phyloP scores from a whole-genome alignment of 2,113 vertebrate species.

The Fukomys damarensis region DNA sequence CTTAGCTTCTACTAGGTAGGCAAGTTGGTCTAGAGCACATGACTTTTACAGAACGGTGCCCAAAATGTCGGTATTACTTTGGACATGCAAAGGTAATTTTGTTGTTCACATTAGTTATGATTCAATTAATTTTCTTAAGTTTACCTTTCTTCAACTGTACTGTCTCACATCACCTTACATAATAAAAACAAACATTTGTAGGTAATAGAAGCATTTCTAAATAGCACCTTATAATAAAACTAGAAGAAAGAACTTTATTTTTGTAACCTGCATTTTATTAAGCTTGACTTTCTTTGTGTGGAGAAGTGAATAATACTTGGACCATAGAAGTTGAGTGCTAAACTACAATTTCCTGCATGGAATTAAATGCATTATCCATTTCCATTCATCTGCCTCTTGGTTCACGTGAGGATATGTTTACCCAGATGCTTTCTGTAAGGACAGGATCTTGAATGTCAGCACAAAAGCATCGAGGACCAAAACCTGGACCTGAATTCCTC shows the following conservation, averaged over 20 bases:
- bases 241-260: neutral
- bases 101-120: rapidly evolving
- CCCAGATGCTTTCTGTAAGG: slow-evolving; percentile 50
- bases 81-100: rapidly evolving
- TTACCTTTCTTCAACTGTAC: neutral
- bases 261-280: neutral
- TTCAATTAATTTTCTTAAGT: neutral
- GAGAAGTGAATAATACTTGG: neutral
- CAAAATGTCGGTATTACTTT: rapidly evolving
- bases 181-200: neutral
- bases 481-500: neutral
- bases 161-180: neutral
- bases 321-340: neutral
- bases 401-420: slow-evolving; percentile 3
- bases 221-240: neutral
- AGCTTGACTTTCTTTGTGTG: neutral
- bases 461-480: neutral
- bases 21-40: neutral
- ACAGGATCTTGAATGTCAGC: neutral
- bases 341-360: neutral
- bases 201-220: neutral
- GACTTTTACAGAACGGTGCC: rapidly evolving
- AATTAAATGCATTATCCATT: neutral
- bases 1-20: neutral
- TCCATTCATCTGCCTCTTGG: neutral